Evolutionary conservation across 2,888 invertebrate species (phyloP).

Genomic region (Ptilodon capucinus): DNA sequence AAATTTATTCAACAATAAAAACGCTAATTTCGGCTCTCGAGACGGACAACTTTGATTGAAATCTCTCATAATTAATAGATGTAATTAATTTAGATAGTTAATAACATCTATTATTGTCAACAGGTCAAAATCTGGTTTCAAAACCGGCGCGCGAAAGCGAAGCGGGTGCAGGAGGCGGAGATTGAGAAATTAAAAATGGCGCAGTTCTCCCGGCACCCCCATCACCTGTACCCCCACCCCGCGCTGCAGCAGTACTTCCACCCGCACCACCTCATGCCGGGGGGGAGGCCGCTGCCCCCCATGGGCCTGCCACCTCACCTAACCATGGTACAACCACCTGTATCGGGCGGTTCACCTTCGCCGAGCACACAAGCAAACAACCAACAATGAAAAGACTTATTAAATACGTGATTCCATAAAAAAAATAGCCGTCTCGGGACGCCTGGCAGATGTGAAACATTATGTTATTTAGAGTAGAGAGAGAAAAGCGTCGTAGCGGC

Average conservation of each 20-base stretch:
- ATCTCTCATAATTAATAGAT: neutral
- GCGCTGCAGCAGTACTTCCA: conserved; percentile 84
- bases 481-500: too few species aligned
- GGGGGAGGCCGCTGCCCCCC: conserved; percentile 71
- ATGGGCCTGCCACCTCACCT: conserved; percentile 75
- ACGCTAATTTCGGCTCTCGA: neutral
- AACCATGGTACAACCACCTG: conserved; percentile 74
- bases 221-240: conserved; percentile 83
- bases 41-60: neutral
- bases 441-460: too few species aligned
- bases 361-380: conserved; percentile 61
- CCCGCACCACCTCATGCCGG: conserved; percentile 82
- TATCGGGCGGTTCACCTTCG: conserved; percentile 67
- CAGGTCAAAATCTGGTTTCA: conserved; percentile 96
- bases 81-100: neutral
- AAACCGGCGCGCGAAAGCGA: conserved; percentile 97
- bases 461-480: too few species aligned
- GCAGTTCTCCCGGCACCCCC: conserved; percentile 84
- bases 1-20: neutral
- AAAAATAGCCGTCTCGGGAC: too few species aligned
- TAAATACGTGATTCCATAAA: conserved; percentile 4
- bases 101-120: conserved; percentile 60
- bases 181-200: conserved; percentile 96
- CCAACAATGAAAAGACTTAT: conserved; percentile 47
- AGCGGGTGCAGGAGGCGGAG: conserved; percentile 98